phyloP scores from a whole-genome alignment of 2,888 invertebrate genomes.

The Cheilosia scutellata region DNA sequence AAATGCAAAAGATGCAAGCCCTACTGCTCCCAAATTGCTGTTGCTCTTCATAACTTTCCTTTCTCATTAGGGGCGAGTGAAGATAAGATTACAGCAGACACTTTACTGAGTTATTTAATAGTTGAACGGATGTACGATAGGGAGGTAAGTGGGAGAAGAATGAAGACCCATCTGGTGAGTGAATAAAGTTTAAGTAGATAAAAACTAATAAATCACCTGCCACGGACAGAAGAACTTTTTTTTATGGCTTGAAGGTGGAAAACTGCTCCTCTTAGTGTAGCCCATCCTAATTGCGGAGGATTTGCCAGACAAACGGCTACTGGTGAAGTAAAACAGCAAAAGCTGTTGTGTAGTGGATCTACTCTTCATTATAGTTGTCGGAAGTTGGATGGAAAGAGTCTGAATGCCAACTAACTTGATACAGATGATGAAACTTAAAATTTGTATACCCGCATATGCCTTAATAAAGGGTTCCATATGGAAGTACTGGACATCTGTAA shows the following conservation, averaged over 20 bases:
- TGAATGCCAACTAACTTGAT: background rate
- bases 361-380: background rate
- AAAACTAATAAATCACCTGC: constrained; percentile 68
- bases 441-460: no score
- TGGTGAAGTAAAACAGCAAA: background rate
- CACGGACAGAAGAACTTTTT: constrained; percentile 24
- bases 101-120: constrained; percentile 45
- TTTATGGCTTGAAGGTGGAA: constrained; percentile 19
- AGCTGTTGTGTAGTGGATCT: background rate
- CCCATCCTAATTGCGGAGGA: constrained; percentile 32
- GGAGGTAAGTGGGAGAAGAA: constrained; percentile 10
- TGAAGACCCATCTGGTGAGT: constrained; percentile 59
- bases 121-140: constrained; percentile 17
- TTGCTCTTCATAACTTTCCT: constrained; percentile 20
- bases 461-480: no score
- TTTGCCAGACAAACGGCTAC: background rate
- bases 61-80: constrained; percentile 7
- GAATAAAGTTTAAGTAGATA: constrained; percentile 61
- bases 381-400: background rate
- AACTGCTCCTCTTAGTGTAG: background rate
- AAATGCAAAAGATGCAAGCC: background rate
- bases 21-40: background rate
- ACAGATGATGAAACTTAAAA: constrained; percentile 3
- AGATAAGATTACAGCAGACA: constrained; percentile 20
- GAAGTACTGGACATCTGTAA: no score